A percentile compares a stretch with the other conserved stretches of the same genome.
Evolutionary conservation across 2,797 vertebrate genomes (phyloP).

Genomic region (Scolopax rusticola): DNA sequence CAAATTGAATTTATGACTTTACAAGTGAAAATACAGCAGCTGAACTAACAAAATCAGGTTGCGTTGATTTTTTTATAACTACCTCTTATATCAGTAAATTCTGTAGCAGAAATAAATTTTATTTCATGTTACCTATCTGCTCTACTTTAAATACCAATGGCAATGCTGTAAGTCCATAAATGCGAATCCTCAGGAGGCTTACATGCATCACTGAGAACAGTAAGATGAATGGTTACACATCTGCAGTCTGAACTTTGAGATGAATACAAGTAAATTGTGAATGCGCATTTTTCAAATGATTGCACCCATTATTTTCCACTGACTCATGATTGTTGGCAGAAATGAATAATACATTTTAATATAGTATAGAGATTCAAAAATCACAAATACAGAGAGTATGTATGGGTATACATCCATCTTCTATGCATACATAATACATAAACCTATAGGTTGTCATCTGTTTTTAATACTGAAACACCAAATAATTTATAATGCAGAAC

Average conservation of each 20-base stretch:
- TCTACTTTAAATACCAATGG: conserved; percentile 18
- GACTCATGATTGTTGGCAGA: conserved; percentile 34
- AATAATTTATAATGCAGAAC: conserved; percentile 64
- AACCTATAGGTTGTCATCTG: conserved; percentile 58
- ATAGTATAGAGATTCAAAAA: neutral
- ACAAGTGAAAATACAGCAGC: conserved; percentile 19
- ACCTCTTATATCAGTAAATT: neutral
- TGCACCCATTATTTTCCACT: conserved; percentile 8
- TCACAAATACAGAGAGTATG: neutral
- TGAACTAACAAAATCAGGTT: conserved; percentile 12
- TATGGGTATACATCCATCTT: neutral
- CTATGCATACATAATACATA: conserved; percentile 16
- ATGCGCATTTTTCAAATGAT: conserved; percentile 52
- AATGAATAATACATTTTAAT: conserved; percentile 42
- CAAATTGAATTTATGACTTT: conserved; percentile 46
- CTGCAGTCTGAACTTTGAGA: conserved; percentile 44
- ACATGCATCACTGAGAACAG: neutral
- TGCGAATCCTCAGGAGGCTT: conserved; percentile 13
- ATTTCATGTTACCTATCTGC: neutral
- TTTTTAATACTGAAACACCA: conserved; percentile 70
- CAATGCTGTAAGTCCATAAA: conserved; percentile 51
- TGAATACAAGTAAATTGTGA: conserved; percentile 34
- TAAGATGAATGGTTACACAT: conserved; percentile 46
- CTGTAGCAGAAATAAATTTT: neutral
- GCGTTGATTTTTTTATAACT: neutral